Evolutionary conservation across 2,888 invertebrate species (phyloP).

Genomic region (Trichacis sp.): DNA sequence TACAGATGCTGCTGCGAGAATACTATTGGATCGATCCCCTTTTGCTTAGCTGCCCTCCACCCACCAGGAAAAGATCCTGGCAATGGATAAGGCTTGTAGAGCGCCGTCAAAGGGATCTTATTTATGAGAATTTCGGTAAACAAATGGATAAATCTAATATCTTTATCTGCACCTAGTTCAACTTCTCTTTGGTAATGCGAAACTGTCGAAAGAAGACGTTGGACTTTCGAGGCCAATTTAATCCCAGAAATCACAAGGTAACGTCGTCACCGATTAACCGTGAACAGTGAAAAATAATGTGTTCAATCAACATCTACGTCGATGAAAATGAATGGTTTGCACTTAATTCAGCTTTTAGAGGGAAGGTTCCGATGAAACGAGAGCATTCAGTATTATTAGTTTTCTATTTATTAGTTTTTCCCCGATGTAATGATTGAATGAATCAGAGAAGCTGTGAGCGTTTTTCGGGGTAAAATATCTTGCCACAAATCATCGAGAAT

Average conservation of each 20-base stretch:
- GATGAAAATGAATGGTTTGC: background rate
- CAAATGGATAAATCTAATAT: conserved; percentile 68
- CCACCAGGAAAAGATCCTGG: conserved; percentile 52
- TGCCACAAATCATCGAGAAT: conserved; percentile 59
- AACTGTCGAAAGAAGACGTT: conserved; percentile 20
- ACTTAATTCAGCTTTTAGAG: background rate
- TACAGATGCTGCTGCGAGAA: conserved; percentile 57
- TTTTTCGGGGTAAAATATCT: conserved; percentile 35
- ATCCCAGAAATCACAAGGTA: conserved; percentile 40
- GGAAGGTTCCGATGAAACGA: conserved; percentile 3
- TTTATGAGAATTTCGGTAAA: conserved; percentile 68
- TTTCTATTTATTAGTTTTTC: conserved; percentile 14
- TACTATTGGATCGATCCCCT: conserved; percentile 58
- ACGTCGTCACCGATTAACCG: too few relatives aligned
- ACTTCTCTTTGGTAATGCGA: conserved; percentile 34
- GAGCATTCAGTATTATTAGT: background rate
- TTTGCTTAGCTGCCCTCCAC: conserved; percentile 45
- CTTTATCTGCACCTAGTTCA: conserved; percentile 36
- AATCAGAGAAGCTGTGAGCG: conserved; percentile 16
- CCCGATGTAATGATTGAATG: conserved; percentile 12
- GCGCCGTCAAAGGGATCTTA: conserved; percentile 66
- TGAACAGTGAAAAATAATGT: background rate
- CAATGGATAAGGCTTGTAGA: conserved; percentile 60
- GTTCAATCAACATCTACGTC: background rate
- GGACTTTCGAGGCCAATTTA: conserved; percentile 24